phyloP scores from a whole-genome alignment of 1,140 invertebrate species.

The Brachionus koreanus region DNA sequence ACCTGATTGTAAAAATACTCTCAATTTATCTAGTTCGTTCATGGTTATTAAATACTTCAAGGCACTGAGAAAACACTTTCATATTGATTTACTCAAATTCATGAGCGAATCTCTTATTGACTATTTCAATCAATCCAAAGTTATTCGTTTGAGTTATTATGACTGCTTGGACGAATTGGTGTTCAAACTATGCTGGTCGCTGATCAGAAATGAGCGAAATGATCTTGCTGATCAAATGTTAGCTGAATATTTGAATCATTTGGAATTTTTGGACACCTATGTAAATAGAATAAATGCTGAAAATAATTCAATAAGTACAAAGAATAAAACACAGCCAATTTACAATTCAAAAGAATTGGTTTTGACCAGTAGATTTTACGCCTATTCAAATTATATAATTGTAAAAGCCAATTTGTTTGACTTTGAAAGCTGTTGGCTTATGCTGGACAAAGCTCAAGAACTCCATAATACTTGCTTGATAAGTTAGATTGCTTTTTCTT shows the following conservation, averaged over 20 bases:
- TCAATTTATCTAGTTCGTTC: slow-evolving; percentile 5
- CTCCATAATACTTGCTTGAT: neutral
- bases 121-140: neutral
- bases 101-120: neutral
- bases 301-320: slow-evolving; percentile 16
- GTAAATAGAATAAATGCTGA: neutral
- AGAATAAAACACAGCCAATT: slow-evolving; percentile 10
- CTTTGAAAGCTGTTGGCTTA: neutral
- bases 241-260: slow-evolving; percentile 27
- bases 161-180: slow-evolving; percentile 21
- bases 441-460: slow-evolving; percentile 5
- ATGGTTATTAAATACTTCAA: slow-evolving; percentile 30
- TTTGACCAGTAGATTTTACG: neutral
- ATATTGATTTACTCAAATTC: slow-evolving; percentile 31
- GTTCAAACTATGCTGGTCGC: neutral
- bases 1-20: slow-evolving; percentile 1
- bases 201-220: slow-evolving; percentile 24
- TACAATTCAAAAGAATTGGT: slow-evolving; percentile 38
- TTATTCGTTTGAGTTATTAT: slow-evolving; percentile 10
- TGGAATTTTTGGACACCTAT: slow-evolving; percentile 38
- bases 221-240: neutral
- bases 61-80: neutral
- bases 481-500: neutral
- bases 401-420: slow-evolving; percentile 33
- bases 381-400: neutral